Evolutionary conservation across 1,140 invertebrate species (phyloP).

Genomic region (Monomorium pharaonis): DNA sequence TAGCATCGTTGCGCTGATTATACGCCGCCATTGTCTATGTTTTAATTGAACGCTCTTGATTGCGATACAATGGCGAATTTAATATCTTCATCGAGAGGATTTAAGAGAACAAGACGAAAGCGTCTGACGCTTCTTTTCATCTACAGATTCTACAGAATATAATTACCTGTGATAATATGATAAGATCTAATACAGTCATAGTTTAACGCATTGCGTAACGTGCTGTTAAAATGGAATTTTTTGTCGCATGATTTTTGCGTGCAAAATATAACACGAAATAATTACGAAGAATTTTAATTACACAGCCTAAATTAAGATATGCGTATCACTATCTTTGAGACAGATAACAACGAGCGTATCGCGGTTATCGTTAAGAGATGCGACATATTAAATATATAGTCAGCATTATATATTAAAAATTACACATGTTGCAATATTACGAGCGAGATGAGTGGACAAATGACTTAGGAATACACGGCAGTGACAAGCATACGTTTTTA

Average conservation of each 20-base stretch:
- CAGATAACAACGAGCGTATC: neutral
- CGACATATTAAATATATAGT: neutral
- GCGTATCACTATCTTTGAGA: neutral
- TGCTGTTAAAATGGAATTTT: slow-evolving; percentile 1
- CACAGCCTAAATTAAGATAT: neutral
- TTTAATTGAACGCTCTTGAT: slow-evolving; percentile 25
- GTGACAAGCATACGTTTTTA: neutral
- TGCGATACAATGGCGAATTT: neutral
- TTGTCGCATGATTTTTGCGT: neutral
- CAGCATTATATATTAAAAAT: neutral
- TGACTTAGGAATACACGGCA: neutral
- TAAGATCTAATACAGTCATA: neutral
- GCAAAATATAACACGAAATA: slow-evolving; percentile 1
- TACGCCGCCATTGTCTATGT: slow-evolving; percentile 17
- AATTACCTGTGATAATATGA: slow-evolving; percentile 33
- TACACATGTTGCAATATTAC: neutral
- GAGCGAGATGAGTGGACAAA: slow-evolving; percentile 11
- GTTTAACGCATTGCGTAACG: neutral
- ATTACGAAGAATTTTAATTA: neutral
- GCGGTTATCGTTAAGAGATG: neutral
- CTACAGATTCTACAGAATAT: too few relatives aligned
- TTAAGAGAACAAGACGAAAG: neutral
- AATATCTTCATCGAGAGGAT: neutral
- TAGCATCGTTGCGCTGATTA: neutral
- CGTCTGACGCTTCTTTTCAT: neutral